A percentile compares a stretch with the other conserved stretches of the same genome.
phyloP scores from a whole-genome alignment of 2,797 vertebrate species.

The Molossus molossus region DNA sequence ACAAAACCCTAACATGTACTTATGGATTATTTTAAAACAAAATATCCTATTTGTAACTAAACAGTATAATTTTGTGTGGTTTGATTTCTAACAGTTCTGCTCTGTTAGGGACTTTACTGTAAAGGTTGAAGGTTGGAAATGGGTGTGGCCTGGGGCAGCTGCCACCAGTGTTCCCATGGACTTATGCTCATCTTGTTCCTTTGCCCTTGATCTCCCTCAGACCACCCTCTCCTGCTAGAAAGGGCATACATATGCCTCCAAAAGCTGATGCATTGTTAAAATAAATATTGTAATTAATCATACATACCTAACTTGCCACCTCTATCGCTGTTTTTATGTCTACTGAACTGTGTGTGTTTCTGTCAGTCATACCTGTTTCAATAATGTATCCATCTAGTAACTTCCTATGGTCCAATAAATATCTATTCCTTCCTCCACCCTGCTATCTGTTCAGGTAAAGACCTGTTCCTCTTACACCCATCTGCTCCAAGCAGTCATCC shows the following conservation, averaged over 20 bases:
- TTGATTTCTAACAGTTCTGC: not conserved
- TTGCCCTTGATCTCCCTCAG: not conserved
- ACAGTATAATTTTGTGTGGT: not conserved
- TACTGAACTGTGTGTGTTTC: not conserved
- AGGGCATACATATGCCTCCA: not conserved
- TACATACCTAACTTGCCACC: not conserved
- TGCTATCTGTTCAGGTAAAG: not conserved
- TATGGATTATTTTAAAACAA: conserved; percentile 60
- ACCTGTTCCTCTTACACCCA: not conserved
- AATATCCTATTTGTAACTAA: not conserved
- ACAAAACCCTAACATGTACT: conserved; percentile 25
- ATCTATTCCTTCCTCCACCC: not conserved
- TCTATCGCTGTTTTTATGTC: not conserved
- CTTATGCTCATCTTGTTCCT: not conserved
- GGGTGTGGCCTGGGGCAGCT: not conserved
- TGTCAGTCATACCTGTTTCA: not conserved
- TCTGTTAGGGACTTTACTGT: conserved; percentile 1
- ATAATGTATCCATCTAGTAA: not conserved
- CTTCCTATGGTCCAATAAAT: conserved; percentile 10
- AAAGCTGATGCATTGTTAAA: not conserved
- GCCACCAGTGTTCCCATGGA: not conserved
- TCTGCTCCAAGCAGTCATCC: not conserved
- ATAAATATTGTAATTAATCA: not conserved
- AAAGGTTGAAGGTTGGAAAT: not conserved
- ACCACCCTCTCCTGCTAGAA: not conserved